Evolutionary conservation across 2,888 invertebrate genomes (phyloP).

Genomic region (Scaptodrosophila latifasciaeformis): DNA sequence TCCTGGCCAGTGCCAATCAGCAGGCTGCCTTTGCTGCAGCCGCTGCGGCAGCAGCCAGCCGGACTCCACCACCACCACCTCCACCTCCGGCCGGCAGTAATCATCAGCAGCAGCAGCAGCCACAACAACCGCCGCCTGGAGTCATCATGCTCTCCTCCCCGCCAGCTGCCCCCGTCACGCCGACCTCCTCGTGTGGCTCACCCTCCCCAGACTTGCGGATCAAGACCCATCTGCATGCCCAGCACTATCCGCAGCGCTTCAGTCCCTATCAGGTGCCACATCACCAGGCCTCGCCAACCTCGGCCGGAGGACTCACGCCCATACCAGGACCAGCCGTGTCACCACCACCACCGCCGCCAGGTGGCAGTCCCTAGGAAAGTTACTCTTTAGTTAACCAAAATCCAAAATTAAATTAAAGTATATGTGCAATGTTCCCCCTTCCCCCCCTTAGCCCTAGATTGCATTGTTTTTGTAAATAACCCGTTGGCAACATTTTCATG

Average conservation of each 20-base stretch:
- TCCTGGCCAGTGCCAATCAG: slow-evolving; percentile 73
- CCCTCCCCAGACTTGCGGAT: slow-evolving; percentile 74
- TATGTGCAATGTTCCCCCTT: slow-evolving; percentile 53
- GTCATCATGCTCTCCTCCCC: slow-evolving; percentile 24
- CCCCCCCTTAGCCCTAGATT: not conserved
- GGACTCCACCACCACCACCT: slow-evolving; percentile 65
- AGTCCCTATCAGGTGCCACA: slow-evolving; percentile 72
- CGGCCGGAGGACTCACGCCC: too few species aligned
- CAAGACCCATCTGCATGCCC: slow-evolving; percentile 70
- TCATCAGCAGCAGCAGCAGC: slow-evolving; percentile 48
- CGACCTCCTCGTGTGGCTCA: slow-evolving; percentile 74
- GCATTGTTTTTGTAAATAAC: slow-evolving; percentile 52
- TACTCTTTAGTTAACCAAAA: not conserved
- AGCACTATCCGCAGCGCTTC: slow-evolving; percentile 69
- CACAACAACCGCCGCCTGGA: slow-evolving; percentile 20
- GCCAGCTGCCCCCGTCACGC: slow-evolving; percentile 68
- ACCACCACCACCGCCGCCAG: slow-evolving; percentile 53
- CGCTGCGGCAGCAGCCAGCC: slow-evolving; percentile 63
- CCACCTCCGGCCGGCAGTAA: slow-evolving; percentile 20
- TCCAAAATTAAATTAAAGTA: slow-evolving; percentile 33
- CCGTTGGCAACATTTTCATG: slow-evolving; percentile 32
- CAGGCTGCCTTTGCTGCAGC: slow-evolving; percentile 71
- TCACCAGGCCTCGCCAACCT: slow-evolving; percentile 34
- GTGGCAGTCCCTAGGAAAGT: slow-evolving; percentile 41
- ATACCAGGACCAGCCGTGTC: slow-evolving; percentile 31